Base-by-base conservation (phyloP, 2,888 invertebrate genomes). In the Odontomyia ornata region DNA sequence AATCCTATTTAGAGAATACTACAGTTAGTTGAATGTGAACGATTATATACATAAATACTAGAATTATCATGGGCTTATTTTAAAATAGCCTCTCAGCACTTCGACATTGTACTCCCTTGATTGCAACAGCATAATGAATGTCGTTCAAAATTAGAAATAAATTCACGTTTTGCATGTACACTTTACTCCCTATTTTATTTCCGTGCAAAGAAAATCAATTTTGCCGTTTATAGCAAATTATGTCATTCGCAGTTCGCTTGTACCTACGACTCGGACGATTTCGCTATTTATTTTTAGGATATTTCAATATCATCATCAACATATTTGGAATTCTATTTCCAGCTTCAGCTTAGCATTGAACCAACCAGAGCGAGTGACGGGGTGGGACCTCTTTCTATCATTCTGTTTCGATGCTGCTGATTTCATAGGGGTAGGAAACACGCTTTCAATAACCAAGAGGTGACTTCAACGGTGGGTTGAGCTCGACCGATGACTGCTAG, bases 181-280 rank as follows among this genome's bases (percentile, higher is more conserved):
- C 27, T 25, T 75, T 75, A 15, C 18, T 36, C 21, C 28, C 62
- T 71, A 73, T 65, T 60, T 60, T 28, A 69, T 69, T 69, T 43
- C 67, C 23, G 23, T 30, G 30, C 56, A 21, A 36, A 67, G 2
- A 60, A 75, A 77, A 75, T 73, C 75, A 77, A 77, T 75, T 46
- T 57, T 69, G 64, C 77, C 75, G 75, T 75, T 77, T 77, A 46
- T 75, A 75, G 75, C 57, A 27, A 77, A 77, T 77, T 77, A 75
- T 77, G 69, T 75, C 77, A 77, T 60, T 77, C 75, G 47, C 57
- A 28, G 23, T n/a, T 25, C 47, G 25, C 7, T 52, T 46, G 21
- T 25, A 9, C 27, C 43, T 46, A 23, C 23, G 60, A 60, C 46
- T 46, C 1, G 18, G 67, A 18, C 46, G 28, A 67, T 27, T 30